Conservation (phyloP, 2,797 vertebrate species). For the Arremon brunneinucha region DNA sequence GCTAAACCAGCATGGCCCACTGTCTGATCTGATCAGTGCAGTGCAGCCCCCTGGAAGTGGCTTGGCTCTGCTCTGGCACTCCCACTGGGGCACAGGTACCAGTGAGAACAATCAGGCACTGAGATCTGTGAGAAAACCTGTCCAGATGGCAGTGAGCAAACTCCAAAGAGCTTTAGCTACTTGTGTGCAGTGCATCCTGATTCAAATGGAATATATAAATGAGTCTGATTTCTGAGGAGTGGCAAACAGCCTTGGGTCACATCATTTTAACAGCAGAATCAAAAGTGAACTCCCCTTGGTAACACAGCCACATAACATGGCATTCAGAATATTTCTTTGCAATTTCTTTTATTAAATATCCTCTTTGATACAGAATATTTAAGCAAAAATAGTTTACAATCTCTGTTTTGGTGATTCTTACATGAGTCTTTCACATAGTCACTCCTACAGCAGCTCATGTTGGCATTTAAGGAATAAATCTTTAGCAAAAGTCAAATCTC, state of each 20-base stretch:
- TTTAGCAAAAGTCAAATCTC: background rate
- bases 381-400: conserved; percentile 1
- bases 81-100: background rate
- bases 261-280: background rate
- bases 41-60: background rate
- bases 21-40: background rate
- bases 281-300: background rate
- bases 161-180: background rate
- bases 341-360: conserved; percentile 27
- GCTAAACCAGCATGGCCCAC: background rate
- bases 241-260: background rate
- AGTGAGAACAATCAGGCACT: background rate
- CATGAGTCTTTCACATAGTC: background rate
- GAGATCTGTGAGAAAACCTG: background rate
- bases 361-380: background rate
- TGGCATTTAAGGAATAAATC: background rate
- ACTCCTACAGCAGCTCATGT: background rate
- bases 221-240: background rate
- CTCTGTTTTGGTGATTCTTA: background rate
- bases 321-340: background rate
- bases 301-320: background rate
- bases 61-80: background rate
- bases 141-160: background rate
- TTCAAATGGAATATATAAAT: background rate
- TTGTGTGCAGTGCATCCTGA: background rate